These are phyloP conservation scores for Xestia c-nigrum DNA, from an alignment of 2,888 invertebrate species.

Conservation along the genomic window DNA sequence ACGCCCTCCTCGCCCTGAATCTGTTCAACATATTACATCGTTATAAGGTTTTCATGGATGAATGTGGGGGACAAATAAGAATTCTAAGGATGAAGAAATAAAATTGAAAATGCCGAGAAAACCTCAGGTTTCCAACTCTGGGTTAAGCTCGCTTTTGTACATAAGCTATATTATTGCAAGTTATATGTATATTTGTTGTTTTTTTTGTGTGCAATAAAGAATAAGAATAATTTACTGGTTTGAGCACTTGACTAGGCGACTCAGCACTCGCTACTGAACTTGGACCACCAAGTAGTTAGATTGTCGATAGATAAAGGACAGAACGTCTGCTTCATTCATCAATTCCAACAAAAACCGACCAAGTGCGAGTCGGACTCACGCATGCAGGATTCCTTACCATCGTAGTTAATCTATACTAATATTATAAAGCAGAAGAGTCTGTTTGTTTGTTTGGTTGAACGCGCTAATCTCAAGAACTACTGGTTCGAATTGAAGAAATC, in stretches of 20 bases:
- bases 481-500: too few species aligned
- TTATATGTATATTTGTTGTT: too few species aligned
- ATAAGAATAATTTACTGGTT: neutral
- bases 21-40: constrained; percentile 65
- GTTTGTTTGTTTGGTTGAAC: too few species aligned
- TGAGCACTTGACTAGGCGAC: neutral
- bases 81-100: neutral
- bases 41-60: neutral
- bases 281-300: neutral
- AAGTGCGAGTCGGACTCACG: too few species aligned
- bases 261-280: neutral
- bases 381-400: too few species aligned
- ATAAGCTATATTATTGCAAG: too few species aligned
- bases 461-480: too few species aligned
- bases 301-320: neutral
- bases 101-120: neutral
- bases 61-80: neutral
- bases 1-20: constrained; percentile 89
- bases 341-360: too few species aligned
- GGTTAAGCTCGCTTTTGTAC: too few species aligned
- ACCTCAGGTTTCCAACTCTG: neutral
- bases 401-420: too few species aligned
- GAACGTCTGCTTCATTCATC: neutral
- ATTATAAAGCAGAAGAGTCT: too few species aligned
- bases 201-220: too few species aligned